These are phyloP conservation scores for Drosophila ustulata DNA, from an alignment of 2,888 invertebrate genomes.

Conservation along the genomic window DNA sequence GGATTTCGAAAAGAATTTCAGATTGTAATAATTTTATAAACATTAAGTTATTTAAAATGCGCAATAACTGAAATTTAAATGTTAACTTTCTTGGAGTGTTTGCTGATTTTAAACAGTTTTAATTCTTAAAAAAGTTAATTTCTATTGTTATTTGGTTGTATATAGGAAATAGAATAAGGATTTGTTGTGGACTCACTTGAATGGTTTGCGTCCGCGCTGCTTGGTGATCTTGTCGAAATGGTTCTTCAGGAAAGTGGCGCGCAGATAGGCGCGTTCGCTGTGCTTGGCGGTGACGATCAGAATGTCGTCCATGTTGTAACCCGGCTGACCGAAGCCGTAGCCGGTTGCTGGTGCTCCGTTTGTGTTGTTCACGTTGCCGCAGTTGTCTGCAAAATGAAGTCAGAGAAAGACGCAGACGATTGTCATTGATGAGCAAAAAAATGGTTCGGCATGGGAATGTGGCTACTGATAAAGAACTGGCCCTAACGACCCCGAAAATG, in stretches of 20 bases:
- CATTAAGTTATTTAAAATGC: too few species aligned
- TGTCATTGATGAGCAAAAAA: slow-evolving; percentile 46
- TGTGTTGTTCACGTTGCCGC: slow-evolving; percentile 82
- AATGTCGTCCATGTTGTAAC: slow-evolving; percentile 91
- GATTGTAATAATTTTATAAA: too few species aligned
- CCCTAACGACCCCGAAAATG: slow-evolving; percentile 58
- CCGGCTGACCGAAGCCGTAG: slow-evolving; percentile 61
- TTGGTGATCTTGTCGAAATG: slow-evolving; percentile 94
- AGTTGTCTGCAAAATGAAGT: slow-evolving; percentile 84
- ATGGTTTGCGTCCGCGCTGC: slow-evolving; percentile 91
- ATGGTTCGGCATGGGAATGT: slow-evolving; percentile 41
- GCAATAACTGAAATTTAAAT: too few species aligned
- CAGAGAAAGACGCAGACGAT: too few species aligned
- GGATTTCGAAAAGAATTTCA: too few species aligned
- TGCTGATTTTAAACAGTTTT: too few species aligned
- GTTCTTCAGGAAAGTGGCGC: slow-evolving; percentile 92
- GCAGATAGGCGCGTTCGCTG: slow-evolving; percentile 91
- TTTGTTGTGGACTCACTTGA: slow-evolving; percentile 87
- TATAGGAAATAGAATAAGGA: too few species aligned
- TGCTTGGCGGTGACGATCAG: slow-evolving; percentile 92
- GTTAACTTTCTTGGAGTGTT: too few species aligned
- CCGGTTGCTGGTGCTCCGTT: slow-evolving; percentile 59
- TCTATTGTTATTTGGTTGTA: too few species aligned
- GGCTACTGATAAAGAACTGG: slow-evolving; percentile 71
- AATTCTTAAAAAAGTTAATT: too few species aligned